A percentile compares a stretch with the other conserved stretches of the same genome.
phyloP scores from a whole-genome alignment of 2,797 vertebrate species.

The Aselliscus stoliczkanus region DNA sequence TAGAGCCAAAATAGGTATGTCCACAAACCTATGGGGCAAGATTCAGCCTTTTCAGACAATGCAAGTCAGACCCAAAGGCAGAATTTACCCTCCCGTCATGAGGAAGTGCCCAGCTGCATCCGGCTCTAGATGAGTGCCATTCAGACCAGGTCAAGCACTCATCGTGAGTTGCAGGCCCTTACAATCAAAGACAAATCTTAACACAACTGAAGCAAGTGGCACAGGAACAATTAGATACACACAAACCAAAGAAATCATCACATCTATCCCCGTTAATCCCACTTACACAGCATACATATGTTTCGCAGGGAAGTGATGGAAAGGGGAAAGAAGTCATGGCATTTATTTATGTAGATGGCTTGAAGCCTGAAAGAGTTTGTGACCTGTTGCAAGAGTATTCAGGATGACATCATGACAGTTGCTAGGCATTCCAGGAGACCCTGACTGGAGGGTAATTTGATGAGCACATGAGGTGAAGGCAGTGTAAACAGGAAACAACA shows the following conservation, averaged over 20 bases:
- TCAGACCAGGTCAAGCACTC: background rate
- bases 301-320: background rate
- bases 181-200: background rate
- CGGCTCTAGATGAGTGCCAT: background rate
- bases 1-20: background rate
- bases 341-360: background rate
- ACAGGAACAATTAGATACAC: background rate
- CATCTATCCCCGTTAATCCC: background rate
- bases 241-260: background rate
- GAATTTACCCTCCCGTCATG: background rate
- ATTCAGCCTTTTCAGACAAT: constrained; percentile 57
- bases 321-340: background rate
- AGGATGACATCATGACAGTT: background rate
- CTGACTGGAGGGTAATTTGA: background rate
- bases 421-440: background rate
- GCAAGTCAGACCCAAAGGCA: constrained; percentile 30
- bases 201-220: background rate
- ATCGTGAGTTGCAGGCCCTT: background rate
- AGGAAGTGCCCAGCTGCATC: background rate
- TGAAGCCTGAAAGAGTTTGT: constrained; percentile 12
- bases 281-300: background rate
- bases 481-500: constrained; percentile 37
- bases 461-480: background rate
- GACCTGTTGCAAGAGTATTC: background rate
- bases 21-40: constrained; percentile 48